Evolutionary conservation across 2,113 vertebrate species (phyloP).

Genomic region (Echinops telfairi): DNA sequence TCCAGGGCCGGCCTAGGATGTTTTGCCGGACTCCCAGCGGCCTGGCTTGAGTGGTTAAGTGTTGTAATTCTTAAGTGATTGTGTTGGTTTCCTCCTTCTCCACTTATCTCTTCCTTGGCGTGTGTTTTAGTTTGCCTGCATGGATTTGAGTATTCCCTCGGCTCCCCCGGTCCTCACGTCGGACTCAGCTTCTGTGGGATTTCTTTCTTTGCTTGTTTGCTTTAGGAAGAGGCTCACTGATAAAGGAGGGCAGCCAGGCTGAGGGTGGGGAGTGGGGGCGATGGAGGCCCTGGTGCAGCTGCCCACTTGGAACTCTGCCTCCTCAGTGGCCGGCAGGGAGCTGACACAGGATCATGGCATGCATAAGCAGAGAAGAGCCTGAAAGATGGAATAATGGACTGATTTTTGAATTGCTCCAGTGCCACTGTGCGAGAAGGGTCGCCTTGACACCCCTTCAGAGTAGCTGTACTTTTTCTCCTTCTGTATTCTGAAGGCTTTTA

Average conservation of each 20-base stretch:
- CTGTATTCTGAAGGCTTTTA: background rate
- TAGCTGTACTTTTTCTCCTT: background rate
- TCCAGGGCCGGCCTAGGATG: constrained; percentile 2
- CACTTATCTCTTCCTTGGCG: constrained; percentile 82
- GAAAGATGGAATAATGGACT: background rate
- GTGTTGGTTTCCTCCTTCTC: constrained; percentile 76
- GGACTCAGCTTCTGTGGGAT: constrained; percentile 77
- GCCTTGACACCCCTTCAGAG: background rate
- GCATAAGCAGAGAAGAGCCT: background rate
- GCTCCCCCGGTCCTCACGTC: constrained; percentile 65
- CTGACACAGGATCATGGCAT: background rate
- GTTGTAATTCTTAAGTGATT: constrained; percentile 78
- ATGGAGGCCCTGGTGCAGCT: background rate
- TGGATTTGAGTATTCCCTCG: constrained; percentile 31
- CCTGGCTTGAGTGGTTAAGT: constrained; percentile 36
- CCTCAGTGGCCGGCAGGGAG: background rate
- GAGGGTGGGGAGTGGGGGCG: background rate
- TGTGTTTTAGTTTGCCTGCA: constrained; percentile 78
- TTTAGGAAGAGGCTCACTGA: constrained; percentile 72
- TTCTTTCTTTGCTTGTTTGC: constrained; percentile 78
- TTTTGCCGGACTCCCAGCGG: constrained; percentile 37
- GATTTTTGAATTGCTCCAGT: background rate
- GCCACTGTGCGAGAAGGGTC: background rate
- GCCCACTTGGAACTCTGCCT: background rate
- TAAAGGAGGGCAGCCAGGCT: constrained; percentile 53